Percentiles rank a stretch among this genome's conserved stretches.
phyloP scores from a whole-genome alignment of 2,888 invertebrate genomes.

The Magallana nippona region DNA sequence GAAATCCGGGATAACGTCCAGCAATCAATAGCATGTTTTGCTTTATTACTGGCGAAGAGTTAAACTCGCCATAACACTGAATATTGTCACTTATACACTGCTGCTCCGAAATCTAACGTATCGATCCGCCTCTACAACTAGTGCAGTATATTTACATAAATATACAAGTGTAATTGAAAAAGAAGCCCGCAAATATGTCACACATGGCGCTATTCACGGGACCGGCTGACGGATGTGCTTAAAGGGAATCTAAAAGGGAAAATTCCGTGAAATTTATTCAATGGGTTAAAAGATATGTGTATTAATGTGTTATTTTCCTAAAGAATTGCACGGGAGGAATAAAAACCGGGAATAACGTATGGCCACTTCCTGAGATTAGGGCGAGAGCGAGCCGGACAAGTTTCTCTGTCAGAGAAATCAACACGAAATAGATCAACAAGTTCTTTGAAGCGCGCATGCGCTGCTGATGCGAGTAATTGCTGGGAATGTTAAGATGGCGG shows the following conservation, averaged over 20 bases:
- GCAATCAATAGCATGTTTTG: slow-evolving; percentile 14
- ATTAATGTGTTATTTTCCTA: neutral
- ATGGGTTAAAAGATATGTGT: slow-evolving; percentile 8
- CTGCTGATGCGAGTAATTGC: slow-evolving; percentile 49
- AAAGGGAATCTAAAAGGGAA: neutral
- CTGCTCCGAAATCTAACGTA: slow-evolving; percentile 15
- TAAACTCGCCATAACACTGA: slow-evolving; percentile 1
- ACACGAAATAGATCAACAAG: slow-evolving; percentile 48
- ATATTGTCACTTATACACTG: neutral
- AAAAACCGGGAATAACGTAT: neutral
- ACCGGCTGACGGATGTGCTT: neutral
- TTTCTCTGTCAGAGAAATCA: slow-evolving; percentile 48
- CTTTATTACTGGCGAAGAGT: slow-evolving; percentile 18
- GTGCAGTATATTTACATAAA: slow-evolving; percentile 19
- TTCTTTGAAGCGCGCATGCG: slow-evolving; percentile 51
- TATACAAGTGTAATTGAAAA: slow-evolving; percentile 31
- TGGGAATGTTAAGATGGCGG: slow-evolving; percentile 53
- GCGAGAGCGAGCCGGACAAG: slow-evolving; percentile 43
- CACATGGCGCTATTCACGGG: neutral
- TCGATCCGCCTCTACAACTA: neutral
- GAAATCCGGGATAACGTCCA: slow-evolving; percentile 18
- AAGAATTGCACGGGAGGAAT: neutral
- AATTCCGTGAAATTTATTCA: neutral
- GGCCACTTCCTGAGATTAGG: slow-evolving; percentile 5
- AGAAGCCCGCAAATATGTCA: slow-evolving; percentile 22